These are phyloP conservation scores for Diadophis punctatus DNA, from an alignment of 2,113 vertebrate species.

Conservation along the genomic window DNA sequence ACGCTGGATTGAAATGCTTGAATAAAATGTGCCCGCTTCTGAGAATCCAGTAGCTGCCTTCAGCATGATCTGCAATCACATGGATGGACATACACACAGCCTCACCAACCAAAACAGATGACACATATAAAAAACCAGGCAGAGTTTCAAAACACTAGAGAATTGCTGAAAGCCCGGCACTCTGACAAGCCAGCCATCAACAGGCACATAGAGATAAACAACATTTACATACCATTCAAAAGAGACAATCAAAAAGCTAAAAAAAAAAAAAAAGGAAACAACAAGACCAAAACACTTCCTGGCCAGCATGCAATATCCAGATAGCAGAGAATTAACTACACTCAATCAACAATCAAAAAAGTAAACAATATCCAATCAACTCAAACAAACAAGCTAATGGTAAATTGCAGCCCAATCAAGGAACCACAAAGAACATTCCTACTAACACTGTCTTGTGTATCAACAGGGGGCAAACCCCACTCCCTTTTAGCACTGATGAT, in stretches of 20 bases:
- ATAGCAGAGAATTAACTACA: not conserved
- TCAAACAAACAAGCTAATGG: not conserved
- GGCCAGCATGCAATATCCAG: not conserved
- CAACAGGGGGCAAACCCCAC: too few relatives aligned
- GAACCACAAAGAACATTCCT: not conserved
- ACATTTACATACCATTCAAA: not conserved
- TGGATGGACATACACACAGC: not conserved
- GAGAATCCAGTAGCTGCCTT: not conserved
- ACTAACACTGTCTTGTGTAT: not conserved
- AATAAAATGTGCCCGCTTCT: not conserved
- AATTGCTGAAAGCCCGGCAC: not conserved
- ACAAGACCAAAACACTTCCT: not conserved
- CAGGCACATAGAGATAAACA: not conserved
- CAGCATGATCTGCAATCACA: not conserved
- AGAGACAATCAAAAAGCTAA: not conserved
- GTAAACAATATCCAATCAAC: not conserved
- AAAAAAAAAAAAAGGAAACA: not conserved
- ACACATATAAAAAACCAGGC: not conserved
- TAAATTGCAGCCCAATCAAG: not conserved
- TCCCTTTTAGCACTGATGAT: too few relatives aligned
- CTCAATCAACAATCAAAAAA: not conserved
- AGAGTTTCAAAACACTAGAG: not conserved
- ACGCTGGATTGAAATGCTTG: not conserved
- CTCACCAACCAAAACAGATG: not conserved
- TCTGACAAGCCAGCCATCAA: not conserved